A percentile compares a stretch with the other conserved stretches of the same genome.
Evolutionary conservation across 2,113 vertebrate species (phyloP).

Genomic region (Chaenocephalus aceratus): DNA sequence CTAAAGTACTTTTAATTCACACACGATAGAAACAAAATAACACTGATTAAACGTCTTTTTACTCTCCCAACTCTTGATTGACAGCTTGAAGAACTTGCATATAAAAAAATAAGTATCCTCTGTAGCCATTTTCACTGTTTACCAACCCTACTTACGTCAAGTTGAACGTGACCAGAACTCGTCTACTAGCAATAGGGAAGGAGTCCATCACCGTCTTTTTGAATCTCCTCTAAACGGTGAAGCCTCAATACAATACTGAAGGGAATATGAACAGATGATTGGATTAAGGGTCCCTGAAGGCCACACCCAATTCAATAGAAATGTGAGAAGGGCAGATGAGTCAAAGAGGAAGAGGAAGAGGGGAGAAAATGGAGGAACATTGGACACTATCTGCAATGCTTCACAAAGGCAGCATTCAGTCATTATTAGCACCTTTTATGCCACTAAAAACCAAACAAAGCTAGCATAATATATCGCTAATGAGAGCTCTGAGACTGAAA

Average conservation of each 20-base stretch:
- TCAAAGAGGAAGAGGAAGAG: constrained; percentile 12
- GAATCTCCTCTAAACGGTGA: neutral
- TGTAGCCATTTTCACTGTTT: too few species aligned
- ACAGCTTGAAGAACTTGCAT: too few species aligned
- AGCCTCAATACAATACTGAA: neutral
- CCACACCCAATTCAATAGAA: constrained; percentile 7
- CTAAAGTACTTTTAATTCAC: too few species aligned
- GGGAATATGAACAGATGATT: constrained; percentile 27
- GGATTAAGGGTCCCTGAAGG: constrained; percentile 15
- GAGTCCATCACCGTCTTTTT: neutral
- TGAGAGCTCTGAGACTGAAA: constrained; percentile 2
- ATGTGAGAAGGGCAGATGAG: constrained; percentile 26
- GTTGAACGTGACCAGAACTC: too few species aligned
- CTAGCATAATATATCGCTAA: neutral
- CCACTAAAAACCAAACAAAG: neutral
- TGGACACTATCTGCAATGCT: constrained; percentile 8
- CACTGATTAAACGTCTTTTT: too few species aligned
- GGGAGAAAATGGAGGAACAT: neutral
- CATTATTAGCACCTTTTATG: neutral
- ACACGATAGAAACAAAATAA: too few species aligned
- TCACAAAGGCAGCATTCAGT: constrained; percentile 10
- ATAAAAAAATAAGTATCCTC: too few species aligned
- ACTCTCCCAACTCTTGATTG: too few species aligned
- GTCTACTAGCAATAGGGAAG: too few species aligned
- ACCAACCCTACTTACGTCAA: too few species aligned